Evolutionary conservation across 2,113 vertebrate species (phyloP).

Genomic region (Nothoprocta pentlandii): DNA sequence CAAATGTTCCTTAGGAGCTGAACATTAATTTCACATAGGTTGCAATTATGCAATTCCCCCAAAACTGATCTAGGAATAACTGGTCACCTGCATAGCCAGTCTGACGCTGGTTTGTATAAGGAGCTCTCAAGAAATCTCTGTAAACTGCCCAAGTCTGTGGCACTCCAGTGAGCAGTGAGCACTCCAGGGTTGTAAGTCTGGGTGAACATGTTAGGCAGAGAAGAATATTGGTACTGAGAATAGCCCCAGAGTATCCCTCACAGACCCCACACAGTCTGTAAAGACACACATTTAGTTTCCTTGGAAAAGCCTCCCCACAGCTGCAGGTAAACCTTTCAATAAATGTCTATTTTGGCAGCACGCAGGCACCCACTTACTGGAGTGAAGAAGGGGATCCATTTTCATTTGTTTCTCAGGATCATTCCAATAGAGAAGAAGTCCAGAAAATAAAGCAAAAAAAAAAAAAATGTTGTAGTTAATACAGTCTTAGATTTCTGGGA

Average conservation of each 20-base stretch:
- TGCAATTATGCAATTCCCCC: background rate
- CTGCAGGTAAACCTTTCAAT: background rate
- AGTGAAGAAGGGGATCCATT: background rate
- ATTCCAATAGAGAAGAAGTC: background rate
- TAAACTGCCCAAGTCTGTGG: background rate
- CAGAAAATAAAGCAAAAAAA: background rate
- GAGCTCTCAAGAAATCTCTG: background rate
- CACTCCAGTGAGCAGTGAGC: background rate
- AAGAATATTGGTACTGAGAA: background rate
- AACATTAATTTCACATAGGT: background rate
- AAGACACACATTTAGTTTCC: background rate
- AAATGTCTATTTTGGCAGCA: background rate
- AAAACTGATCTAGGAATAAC: background rate
- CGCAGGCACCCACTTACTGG: background rate
- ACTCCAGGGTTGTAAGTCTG: background rate
- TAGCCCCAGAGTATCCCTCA: fast-evolving
- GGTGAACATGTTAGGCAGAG: background rate
- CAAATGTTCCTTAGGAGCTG: background rate
- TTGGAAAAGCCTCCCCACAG: background rate
- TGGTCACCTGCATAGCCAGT: background rate
- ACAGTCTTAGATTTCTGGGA: background rate
- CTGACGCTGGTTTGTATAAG: background rate
- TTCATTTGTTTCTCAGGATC: background rate
- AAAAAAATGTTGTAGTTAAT: no score
- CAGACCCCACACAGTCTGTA: background rate